Evolutionary conservation across 2,888 invertebrate genomes (phyloP).

Genomic region (Synanthedon formicaeformis): DNA sequence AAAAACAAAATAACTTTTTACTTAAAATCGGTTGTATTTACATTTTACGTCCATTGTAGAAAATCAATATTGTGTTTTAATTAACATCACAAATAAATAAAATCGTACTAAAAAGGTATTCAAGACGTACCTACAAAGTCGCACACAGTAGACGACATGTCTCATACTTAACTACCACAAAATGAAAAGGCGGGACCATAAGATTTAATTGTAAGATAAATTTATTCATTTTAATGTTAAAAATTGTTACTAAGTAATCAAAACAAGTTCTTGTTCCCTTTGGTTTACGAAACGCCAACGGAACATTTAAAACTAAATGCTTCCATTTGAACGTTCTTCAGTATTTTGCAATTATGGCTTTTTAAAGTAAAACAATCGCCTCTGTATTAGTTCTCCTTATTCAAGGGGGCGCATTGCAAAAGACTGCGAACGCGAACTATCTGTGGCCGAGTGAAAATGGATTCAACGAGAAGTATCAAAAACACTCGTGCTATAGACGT

Average conservation of each 20-base stretch:
- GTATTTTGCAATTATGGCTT: slow-evolving; percentile 14
- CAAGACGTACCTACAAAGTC: slow-evolving; percentile 52
- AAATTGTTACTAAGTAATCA: slow-evolving; percentile 32
- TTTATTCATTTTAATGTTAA: slow-evolving; percentile 44
- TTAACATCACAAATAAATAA: slow-evolving; percentile 71
- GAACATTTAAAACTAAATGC: slow-evolving; percentile 46
- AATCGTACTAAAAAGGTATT: slow-evolving; percentile 65
- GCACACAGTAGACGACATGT: slow-evolving; percentile 60
- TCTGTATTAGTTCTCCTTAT: not conserved
- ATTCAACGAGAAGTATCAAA: slow-evolving; percentile 43
- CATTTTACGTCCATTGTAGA: slow-evolving; percentile 70
- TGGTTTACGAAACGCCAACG: slow-evolving; percentile 43
- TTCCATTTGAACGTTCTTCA: slow-evolving; percentile 26
- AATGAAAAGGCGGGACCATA: slow-evolving; percentile 60
- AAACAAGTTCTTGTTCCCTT: slow-evolving; percentile 42
- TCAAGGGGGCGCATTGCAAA: slow-evolving; percentile 28
- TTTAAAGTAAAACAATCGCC: not conserved
- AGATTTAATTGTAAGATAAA: slow-evolving; percentile 49
- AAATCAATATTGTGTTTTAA: slow-evolving; percentile 55
- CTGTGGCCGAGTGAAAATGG: slow-evolving; percentile 28
- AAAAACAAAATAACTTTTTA: slow-evolving; percentile 69
- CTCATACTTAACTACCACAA: slow-evolving; percentile 51
- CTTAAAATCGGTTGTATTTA: slow-evolving; percentile 72
- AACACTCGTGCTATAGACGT: slow-evolving; percentile 30
- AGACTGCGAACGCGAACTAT: slow-evolving; percentile 25